phyloP scores from a whole-genome alignment of 2,888 invertebrate genomes.

The Campopleginae sp. region DNA sequence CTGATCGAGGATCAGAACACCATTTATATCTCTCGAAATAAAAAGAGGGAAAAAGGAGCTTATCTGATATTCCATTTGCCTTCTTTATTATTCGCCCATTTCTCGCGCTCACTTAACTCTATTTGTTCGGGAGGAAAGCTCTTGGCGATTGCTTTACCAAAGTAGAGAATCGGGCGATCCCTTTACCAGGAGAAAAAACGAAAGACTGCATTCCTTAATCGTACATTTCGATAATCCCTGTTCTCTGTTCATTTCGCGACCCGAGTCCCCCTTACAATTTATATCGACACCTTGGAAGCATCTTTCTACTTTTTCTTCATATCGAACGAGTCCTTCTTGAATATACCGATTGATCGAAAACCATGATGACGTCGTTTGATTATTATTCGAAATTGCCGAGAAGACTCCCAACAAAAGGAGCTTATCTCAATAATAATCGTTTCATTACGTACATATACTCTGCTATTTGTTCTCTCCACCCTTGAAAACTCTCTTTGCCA shows the following conservation, averaged over 20 bases:
- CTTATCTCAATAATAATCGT: not conserved
- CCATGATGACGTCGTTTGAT: not conserved
- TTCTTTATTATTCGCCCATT: slow-evolving; percentile 60
- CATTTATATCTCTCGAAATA: slow-evolving; percentile 67
- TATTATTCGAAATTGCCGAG: not conserved
- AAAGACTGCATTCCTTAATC: slow-evolving; percentile 25
- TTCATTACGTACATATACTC: not conserved
- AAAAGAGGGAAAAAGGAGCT: slow-evolving; percentile 57
- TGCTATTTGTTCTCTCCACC: slow-evolving; percentile 15
- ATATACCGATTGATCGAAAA: not conserved
- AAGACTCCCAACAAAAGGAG: not conserved
- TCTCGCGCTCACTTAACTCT: slow-evolving; percentile 64
- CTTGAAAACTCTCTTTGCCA: slow-evolving; percentile 37
- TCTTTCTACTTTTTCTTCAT: not conserved
- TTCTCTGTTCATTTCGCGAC: not conserved
- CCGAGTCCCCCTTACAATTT: slow-evolving; percentile 10
- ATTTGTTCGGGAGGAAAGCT: slow-evolving; percentile 52
- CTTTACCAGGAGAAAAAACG: not conserved
- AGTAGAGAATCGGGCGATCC: slow-evolving; percentile 18
- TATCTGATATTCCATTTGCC: slow-evolving; percentile 77
- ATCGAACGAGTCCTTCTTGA: no score
- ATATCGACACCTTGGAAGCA: not conserved
- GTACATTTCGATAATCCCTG: not conserved
- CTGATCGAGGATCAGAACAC: slow-evolving; percentile 61
- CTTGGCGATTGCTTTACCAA: slow-evolving; percentile 3